A percentile compares a stretch with the other conserved stretches of the same genome.
Conservation (phyloP, 2,797 vertebrate genomes). For the Cyprinodon diabolis region DNA sequence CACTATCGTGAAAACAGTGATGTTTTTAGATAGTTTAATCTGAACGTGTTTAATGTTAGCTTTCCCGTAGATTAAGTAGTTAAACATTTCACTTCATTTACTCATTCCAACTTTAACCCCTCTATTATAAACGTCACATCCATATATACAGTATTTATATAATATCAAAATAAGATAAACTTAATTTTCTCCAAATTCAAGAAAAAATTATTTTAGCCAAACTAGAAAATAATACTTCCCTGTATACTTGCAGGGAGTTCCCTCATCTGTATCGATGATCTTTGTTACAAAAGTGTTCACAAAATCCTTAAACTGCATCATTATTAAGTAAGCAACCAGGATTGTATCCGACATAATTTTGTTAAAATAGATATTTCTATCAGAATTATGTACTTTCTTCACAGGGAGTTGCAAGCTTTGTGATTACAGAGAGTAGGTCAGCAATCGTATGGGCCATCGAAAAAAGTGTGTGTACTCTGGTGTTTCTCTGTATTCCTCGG, state of each 20-base stretch:
- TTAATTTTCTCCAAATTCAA: no score
- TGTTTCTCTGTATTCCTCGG: background rate
- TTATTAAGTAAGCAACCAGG: background rate
- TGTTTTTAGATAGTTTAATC: no score
- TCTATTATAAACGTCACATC: no score
- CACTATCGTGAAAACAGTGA: no score
- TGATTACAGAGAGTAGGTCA: background rate
- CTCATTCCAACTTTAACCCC: no score
- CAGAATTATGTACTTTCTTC: background rate
- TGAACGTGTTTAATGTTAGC: no score
- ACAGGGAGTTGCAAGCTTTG: background rate
- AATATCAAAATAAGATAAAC: no score
- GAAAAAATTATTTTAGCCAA: no score
- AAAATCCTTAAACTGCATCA: background rate
- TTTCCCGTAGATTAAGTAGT: no score
- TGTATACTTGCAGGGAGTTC: background rate
- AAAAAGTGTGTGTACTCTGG: background rate
- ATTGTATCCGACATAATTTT: background rate
- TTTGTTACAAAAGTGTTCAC: background rate
- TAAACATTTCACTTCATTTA: no score
- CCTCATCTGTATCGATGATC: background rate
- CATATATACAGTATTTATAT: no score
- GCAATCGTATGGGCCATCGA: background rate
- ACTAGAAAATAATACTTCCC: no score
- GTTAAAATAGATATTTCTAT: background rate